Evolutionary conservation across 1,140 invertebrate species (phyloP), one percentile per base, ranked within the genome.

Genomic region (Formica selysi): DNA sequence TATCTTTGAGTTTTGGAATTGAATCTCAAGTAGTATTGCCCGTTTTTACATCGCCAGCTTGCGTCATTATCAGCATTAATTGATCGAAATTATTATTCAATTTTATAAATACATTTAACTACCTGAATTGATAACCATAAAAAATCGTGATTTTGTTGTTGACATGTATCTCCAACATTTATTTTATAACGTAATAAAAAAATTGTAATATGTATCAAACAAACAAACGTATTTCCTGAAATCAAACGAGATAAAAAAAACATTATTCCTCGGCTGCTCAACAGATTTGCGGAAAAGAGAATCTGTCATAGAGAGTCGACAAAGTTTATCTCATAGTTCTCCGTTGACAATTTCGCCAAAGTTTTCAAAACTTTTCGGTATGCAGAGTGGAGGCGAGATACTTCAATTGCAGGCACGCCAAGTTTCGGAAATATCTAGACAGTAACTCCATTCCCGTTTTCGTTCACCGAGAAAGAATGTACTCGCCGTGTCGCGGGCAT

Each of bases 401-500:
- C 29, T 65, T 86, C 44, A 41, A 19, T 59, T 36, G 22, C 41
- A 70, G 29, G 86, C 67, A 57, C 71, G 57, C 48, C 76, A 90
- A 87, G 87, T 89, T 90, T 81, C 57, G 61, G 11, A 80, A 32
- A 76, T 88, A 90, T 90, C 87, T 61, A 51, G 59, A 80, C 67
- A 61, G 38, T 41, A 84, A 90, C 78, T 79, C 62, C 38, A 44
- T 79, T 84, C 29, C 78, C 44, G 84, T 41, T 85, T 76, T 64
- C 89, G 76, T 79, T 90, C 86, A 67, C n/a, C 54, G 81, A 83
- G 29, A 88, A 90, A 88, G 88, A 90, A 90, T 90, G 89, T 83
- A 90, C 86, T 61, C 5, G 71, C 36, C 41, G 86, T 90, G 89
- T 90, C 83, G 89, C 76, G 65, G 89, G 87, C 90, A 92, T 93